Percentiles rank a stretch among this genome's conserved stretches.
phyloP scores from a whole-genome alignment of 2,797 vertebrate species.

The Melanotaenia parkinsoni region DNA sequence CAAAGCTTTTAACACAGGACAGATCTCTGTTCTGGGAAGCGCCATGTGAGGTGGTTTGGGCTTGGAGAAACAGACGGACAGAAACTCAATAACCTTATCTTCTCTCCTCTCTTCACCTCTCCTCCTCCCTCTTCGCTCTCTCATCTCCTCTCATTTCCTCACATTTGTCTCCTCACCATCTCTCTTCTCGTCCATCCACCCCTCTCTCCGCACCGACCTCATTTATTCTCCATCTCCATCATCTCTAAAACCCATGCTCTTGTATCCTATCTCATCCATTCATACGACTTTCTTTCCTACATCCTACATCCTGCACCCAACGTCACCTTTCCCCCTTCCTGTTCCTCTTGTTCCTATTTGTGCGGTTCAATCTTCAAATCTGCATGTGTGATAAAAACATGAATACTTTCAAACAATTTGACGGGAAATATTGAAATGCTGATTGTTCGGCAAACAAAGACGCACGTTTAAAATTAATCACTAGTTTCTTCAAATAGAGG shows the following conservation, averaged over 20 bases:
- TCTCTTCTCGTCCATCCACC: constrained; percentile 31
- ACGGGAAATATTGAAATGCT: constrained; percentile 60
- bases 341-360: constrained; percentile 25
- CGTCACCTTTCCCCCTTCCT: constrained; percentile 36
- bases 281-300: constrained; percentile 4
- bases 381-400: constrained; percentile 54
- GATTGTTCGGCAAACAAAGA: constrained; percentile 72
- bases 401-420: constrained; percentile 50
- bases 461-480: constrained; percentile 66
- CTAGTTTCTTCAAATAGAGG: constrained; percentile 66
- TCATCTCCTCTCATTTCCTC: constrained; percentile 78
- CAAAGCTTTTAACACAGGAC: constrained; percentile 75
- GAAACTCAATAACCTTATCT: constrained; percentile 82
- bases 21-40: constrained; percentile 69
- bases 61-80: constrained; percentile 58
- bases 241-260: constrained; percentile 62
- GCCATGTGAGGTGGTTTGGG: constrained; percentile 37
- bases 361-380: constrained; percentile 50
- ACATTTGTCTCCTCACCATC: constrained; percentile 59
- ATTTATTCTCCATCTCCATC: constrained; percentile 65
- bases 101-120: constrained; percentile 65
- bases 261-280: constrained; percentile 57
- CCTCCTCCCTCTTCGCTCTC: constrained; percentile 49
- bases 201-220: constrained; percentile 43
- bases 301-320: constrained; percentile 11